A percentile compares a stretch with the other conserved stretches of the same genome.
These are phyloP conservation scores for Panthera leo DNA, from an alignment of 2,113 vertebrate genomes.

Conservation along the genomic window DNA sequence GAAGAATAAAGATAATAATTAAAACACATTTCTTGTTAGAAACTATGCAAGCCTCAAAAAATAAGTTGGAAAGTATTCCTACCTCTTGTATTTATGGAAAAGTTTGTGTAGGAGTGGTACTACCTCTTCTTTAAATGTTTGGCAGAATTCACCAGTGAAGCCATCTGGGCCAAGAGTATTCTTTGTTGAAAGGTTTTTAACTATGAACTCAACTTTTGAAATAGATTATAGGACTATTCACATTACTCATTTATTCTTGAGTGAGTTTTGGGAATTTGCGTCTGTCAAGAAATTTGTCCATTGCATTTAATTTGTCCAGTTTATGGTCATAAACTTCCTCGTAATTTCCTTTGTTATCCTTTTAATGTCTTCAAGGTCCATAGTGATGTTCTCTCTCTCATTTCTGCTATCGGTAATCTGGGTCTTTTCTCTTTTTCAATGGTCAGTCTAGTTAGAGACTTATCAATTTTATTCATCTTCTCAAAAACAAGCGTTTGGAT, in stretches of 20 bases:
- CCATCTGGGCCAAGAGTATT: background rate
- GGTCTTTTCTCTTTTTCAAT: background rate
- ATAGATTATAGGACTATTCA: background rate
- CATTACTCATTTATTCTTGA: background rate
- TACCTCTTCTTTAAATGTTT: background rate
- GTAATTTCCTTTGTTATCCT: background rate
- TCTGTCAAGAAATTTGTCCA: background rate
- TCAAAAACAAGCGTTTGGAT: background rate
- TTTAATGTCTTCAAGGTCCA: background rate
- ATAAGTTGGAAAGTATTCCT: background rate
- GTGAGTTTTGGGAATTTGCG: background rate
- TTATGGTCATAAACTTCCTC: background rate
- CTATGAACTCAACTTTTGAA: background rate
- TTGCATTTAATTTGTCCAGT: background rate
- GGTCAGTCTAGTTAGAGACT: background rate
- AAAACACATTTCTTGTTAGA: background rate
- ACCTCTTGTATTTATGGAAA: background rate
- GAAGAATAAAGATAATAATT: slow-evolving; percentile 17
- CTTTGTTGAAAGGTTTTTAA: background rate
- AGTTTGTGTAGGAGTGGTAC: background rate
- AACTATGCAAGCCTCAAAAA: background rate
- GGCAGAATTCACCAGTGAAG: slow-evolving; percentile 8
- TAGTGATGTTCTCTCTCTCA: background rate
- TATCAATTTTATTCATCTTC: background rate
- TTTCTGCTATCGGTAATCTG: slow-evolving; percentile 20